These are phyloP conservation scores for Galagoides demidoff DNA, from an alignment of 2,797 vertebrate species.

Conservation along the genomic window DNA sequence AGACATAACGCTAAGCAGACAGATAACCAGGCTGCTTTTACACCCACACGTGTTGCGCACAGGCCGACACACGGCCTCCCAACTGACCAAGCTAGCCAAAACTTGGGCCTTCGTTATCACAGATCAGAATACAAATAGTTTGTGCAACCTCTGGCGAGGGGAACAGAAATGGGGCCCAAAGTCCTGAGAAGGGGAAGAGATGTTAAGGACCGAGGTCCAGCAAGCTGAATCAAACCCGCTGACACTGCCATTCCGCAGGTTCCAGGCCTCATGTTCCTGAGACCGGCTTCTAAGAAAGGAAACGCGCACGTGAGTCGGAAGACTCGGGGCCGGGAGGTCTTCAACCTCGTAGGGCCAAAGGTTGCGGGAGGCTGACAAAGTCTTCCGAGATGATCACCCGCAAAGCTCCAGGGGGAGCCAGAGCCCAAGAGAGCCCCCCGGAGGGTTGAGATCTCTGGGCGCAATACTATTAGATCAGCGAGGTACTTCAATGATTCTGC, in stretches of 20 bases:
- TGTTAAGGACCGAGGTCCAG: background rate
- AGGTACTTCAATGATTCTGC: background rate
- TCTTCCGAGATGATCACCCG: background rate
- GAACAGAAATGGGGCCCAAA: background rate
- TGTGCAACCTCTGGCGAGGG: constrained; percentile 4
- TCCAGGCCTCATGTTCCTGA: background rate
- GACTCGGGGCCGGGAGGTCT: background rate
- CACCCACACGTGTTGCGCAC: constrained; percentile 69
- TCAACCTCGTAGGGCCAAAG: background rate
- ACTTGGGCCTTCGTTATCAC: background rate
- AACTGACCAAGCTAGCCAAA: background rate
- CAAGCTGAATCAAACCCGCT: background rate
- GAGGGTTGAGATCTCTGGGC: background rate
- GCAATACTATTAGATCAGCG: background rate
- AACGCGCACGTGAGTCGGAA: background rate
- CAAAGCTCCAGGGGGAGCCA: background rate
- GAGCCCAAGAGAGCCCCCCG: background rate
- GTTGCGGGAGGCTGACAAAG: background rate
- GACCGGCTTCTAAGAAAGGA: background rate
- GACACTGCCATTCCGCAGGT: background rate
- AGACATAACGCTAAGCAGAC: background rate
- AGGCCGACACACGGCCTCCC: background rate
- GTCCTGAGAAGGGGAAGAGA: background rate
- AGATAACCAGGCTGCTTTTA: background rate
- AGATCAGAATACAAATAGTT: background rate